Evolutionary conservation across 2,113 vertebrate species (phyloP).

Genomic region (Oceanodroma tethys): DNA sequence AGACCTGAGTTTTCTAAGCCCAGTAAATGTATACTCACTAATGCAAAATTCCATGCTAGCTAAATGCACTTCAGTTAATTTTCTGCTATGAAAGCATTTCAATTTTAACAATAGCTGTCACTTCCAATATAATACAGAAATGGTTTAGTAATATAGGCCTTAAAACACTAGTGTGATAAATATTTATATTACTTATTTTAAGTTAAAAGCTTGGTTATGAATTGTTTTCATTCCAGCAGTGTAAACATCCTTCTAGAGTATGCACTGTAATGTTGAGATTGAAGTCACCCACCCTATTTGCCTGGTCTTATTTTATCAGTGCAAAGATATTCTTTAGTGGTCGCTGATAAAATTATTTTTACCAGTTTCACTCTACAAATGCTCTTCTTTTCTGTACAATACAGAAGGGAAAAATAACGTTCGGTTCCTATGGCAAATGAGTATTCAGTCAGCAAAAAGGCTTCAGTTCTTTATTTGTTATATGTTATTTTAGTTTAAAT

Average conservation of each 20-base stretch:
- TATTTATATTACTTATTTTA: constrained; percentile 66
- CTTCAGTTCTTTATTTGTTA: neutral
- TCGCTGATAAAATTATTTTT: neutral
- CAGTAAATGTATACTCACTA: neutral
- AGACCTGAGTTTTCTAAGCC: neutral
- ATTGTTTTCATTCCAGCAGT: constrained; percentile 62
- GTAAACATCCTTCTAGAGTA: constrained; percentile 61
- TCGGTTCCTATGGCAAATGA: neutral
- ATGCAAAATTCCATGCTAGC: neutral
- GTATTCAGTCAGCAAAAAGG: neutral
- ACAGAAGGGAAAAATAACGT: neutral
- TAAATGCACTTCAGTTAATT: constrained; percentile 28
- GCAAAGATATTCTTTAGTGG: constrained; percentile 1
- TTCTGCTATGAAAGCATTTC: constrained; percentile 14
- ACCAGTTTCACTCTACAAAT: neutral
- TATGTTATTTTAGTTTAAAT: neutral
- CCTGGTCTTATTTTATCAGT: constrained; percentile 18
- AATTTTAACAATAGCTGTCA: constrained; percentile 51
- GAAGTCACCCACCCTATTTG: constrained; percentile 25
- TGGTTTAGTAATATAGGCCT: constrained; percentile 37
- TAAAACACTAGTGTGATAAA: constrained; percentile 50
- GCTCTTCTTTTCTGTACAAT: neutral
- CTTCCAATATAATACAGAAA: constrained; percentile 32
- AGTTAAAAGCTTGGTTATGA: constrained; percentile 63
- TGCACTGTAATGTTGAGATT: constrained; percentile 6